Conservation (phyloP, 2,113 vertebrate species). For the Odocoileus hemionus region DNA sequence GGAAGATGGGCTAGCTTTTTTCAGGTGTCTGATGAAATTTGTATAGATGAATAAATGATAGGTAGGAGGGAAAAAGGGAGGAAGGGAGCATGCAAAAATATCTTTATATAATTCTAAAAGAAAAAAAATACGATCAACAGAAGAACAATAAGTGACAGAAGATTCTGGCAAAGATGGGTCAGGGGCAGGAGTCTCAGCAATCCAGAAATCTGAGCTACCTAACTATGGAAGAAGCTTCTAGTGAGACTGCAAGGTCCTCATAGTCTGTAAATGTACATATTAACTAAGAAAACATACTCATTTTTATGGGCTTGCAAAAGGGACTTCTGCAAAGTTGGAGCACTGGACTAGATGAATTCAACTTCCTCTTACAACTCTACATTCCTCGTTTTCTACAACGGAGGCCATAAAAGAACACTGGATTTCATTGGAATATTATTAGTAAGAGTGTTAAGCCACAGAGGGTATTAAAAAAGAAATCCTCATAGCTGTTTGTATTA, state of each 20-base stretch:
- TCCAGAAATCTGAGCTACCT: background rate
- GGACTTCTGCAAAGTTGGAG: background rate
- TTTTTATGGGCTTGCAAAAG: background rate
- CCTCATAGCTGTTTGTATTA: background rate
- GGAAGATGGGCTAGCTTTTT: background rate
- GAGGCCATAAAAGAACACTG: background rate
- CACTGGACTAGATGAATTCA: background rate
- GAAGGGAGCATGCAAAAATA: background rate
- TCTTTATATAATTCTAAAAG: background rate
- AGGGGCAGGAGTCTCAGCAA: background rate
- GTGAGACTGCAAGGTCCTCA: too few relatives aligned
- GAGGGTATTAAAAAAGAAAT: background rate
- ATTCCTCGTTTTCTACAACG: background rate
- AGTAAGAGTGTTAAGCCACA: background rate
- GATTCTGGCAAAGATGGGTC: background rate
- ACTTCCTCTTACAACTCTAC: background rate
- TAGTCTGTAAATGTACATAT: background rate
- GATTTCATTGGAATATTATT: background rate
- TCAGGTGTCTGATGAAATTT: background rate
- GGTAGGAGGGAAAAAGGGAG: background rate
- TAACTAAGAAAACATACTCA: background rate
- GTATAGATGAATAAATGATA: background rate
- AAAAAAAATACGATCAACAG: background rate
- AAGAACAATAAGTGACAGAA: background rate
- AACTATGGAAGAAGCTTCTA: background rate